Base-by-base conservation (phyloP, 1,140 invertebrate species). In the Zaprionus vittiger region DNA sequence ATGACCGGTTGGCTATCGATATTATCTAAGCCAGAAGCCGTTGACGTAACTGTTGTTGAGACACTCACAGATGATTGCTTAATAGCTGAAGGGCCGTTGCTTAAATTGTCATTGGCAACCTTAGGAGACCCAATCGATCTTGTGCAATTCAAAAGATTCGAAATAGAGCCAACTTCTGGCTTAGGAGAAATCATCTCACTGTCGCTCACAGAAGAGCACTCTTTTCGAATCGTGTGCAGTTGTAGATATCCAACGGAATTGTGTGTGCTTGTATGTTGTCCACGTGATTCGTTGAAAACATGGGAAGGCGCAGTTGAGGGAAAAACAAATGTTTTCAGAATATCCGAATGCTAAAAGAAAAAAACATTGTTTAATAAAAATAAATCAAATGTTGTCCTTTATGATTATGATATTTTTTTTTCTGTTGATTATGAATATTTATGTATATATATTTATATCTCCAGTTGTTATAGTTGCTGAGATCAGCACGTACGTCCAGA, bases 311-410 rank as follows among this genome's bases (percentile, higher is more conserved):
- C n/a, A 47, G n/a, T 94, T 91, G 95, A 94, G 91, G 95, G 94
- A 94, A 96, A 96, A 93, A 96, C 95, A 93, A 96, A 95, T 92
- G 95, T 95, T 92, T 96, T 95, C 90, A 95, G 76, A 63, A 80
- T 95, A 94, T 96, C 96, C 87, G 95, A 96, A 91, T 94, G 94
- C 95, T 95, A 7, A 80, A 92, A 47, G 34, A 65, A 6, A 55
- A 17, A 34, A 11, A 7, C 3, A 63, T 12, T 52, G 20, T 17
- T 17, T 12, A 37, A 59, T 17, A 28, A 5, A 28, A 49, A 56
- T 4, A 38, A 66, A 28, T 66, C 20, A n/a, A 9, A 9, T 49
- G n/a, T 49, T 11, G 7, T 9, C 9, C 2, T 31, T 11, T 11
- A 31, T 11, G 7, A 31, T 31, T 31, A 31, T 7, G 28, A 31